Base-by-base conservation (phyloP, 1,140 invertebrate species). In the Heterodera carotae region DNA sequence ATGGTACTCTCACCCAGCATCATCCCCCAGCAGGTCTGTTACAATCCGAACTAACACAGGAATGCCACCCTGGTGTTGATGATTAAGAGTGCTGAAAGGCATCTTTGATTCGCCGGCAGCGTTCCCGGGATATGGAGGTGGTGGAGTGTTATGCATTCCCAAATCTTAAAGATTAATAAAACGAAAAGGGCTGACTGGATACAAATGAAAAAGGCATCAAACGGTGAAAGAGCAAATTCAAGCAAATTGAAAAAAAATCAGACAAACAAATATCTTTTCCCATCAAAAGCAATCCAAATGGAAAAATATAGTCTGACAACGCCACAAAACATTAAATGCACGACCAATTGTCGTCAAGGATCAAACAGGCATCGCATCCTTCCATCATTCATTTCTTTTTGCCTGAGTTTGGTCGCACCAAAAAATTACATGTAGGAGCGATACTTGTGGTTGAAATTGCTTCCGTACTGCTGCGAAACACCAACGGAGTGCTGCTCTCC, bases 381-480 rank as follows among this genome's bases (percentile, higher is more conserved):
- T 62, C 60, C 60, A 31, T 62, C 60, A 62, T 31, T 15, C 60
- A 62, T 34, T 31, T 66, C 62, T 34, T 31, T 7, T 22, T 66
- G 62, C 22, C 33, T 2, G 39, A 43, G 39, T 43, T 66, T 34
- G 62, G 27, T 34, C 62, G 27, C 48, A 22, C n/a, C 48, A 15
- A 4, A 15, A 22, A 18, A 29, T 59, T 72, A 72, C 69, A 72
- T 72, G 56, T 72, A 72, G 27, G 69, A 43, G 43, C 69, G 69
- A 53, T 72, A 72, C 22, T 53, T 72, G 39, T 60, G 18, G 69
- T 72, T 43, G 67, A 69, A 69, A n/a, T 27, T 69, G 67, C 31
- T 69, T n/a, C 34, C 67, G 27, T 69, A 72, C n/a, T 25, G 56
- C 27, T 72, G 69, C 43, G 29, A 60, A 43, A 53, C 69, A 15